Evolutionary conservation across 2,888 invertebrate species (phyloP).

Genomic region (Opisthograptis luteolata): DNA sequence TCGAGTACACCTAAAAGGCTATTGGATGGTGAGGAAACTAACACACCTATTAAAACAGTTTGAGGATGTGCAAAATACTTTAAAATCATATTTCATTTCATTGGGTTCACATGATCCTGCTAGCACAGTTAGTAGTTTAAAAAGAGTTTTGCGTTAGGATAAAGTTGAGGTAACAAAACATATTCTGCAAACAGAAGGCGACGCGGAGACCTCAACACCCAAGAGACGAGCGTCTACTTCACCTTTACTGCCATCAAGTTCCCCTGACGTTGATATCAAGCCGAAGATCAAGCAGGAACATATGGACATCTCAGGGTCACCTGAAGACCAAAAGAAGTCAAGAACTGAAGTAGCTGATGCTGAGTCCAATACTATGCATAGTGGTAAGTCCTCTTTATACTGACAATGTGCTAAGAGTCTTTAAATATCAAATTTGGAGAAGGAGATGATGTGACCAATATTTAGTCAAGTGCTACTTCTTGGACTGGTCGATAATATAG

Average conservation of each 20-base stretch:
- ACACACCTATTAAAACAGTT: neutral
- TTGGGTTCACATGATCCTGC: no score
- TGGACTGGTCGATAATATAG: neutral
- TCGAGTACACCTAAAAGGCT: constrained; percentile 91
- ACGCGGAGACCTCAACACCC: constrained; percentile 85
- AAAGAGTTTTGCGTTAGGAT: no score
- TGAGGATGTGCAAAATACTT: no score
- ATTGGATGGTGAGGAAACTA: constrained; percentile 78
- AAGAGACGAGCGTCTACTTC: constrained; percentile 85
- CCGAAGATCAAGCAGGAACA: constrained; percentile 87
- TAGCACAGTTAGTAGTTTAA: no score
- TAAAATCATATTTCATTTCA: no score
- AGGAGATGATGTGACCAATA: no score
- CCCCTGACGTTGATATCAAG: constrained; percentile 80
- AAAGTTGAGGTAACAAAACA: neutral
- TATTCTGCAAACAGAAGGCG: constrained; percentile 54
- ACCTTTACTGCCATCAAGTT: constrained; percentile 80
- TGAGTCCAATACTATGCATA: constrained; percentile 95
- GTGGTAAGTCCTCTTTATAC: constrained; percentile 86
- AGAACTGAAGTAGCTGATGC: constrained; percentile 94
- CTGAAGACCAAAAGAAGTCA: constrained; percentile 88
- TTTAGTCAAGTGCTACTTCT: no score
- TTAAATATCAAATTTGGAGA: no score
- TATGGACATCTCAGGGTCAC: constrained; percentile 86
- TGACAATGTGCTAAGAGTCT: no score